Evolutionary conservation across 35 echinoderm and acorn worm genomes (phyloP).

Genomic region (Patiria miniata): DNA sequence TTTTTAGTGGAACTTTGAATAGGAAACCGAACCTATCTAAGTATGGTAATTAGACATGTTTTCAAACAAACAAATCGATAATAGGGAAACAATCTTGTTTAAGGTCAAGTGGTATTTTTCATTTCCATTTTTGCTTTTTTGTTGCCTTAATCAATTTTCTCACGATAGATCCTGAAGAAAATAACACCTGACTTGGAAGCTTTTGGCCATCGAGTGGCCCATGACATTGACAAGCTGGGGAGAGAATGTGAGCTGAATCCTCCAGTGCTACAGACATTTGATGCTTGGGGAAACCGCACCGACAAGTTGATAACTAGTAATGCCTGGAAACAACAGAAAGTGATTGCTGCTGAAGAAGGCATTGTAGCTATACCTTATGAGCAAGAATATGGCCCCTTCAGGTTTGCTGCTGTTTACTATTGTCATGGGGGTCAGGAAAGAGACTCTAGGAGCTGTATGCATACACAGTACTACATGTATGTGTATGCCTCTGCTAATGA

Average conservation of each 20-base stretch:
- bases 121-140: too few species aligned
- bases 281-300: slow-evolving; percentile 92
- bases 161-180: slow-evolving; percentile 68
- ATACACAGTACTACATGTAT: too few species aligned
- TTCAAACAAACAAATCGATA: too few species aligned
- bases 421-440: neutral
- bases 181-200: slow-evolving; percentile 73
- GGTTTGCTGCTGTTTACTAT: slow-evolving; percentile 29
- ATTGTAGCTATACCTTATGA: slow-evolving; percentile 93
- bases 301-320: slow-evolving; percentile 79
- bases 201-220: slow-evolving; percentile 69
- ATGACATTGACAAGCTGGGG: slow-evolving; percentile 80
- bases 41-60: too few species aligned
- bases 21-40: neutral
- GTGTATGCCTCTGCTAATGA: too few species aligned
- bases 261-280: slow-evolving; percentile 67
- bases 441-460: too few species aligned
- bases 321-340: slow-evolving; percentile 91
- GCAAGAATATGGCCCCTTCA: slow-evolving; percentile 81
- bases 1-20: too few species aligned
- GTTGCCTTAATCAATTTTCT: too few species aligned
- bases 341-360: slow-evolving; percentile 88
- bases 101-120: neutral
- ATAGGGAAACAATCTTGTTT: neutral
- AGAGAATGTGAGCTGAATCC: slow-evolving; percentile 74